Percentiles rank a stretch among this genome's conserved stretches.
Conservation (phyloP, 2,888 invertebrate species). For the Coremacera marginata region DNA sequence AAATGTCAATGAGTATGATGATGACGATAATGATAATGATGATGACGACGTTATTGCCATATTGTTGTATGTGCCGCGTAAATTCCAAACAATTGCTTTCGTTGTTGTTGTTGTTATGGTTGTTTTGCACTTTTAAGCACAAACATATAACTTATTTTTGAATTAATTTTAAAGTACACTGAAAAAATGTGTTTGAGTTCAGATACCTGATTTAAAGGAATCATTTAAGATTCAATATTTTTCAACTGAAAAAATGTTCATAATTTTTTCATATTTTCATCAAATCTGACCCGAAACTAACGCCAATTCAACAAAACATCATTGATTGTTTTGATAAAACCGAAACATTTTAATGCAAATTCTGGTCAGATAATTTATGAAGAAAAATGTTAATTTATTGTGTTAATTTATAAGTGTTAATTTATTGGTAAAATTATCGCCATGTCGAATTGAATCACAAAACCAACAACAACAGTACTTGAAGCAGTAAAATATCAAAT, state of each 20-base stretch:
- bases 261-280: too few species aligned
- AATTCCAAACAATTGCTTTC: slow-evolving; percentile 30
- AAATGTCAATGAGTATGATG: slow-evolving; percentile 46
- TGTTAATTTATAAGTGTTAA: too few species aligned
- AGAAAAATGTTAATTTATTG: not conserved
- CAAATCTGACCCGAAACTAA: too few species aligned
- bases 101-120: slow-evolving; percentile 2
- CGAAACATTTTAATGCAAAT: not conserved
- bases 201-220: too few species aligned
- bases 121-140: not conserved
- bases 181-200: too few species aligned
- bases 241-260: too few species aligned
- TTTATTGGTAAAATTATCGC: not conserved
- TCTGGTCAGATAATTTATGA: not conserved
- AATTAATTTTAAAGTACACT: too few species aligned
- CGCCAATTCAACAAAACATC: too few species aligned
- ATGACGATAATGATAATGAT: not conserved
- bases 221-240: too few species aligned
- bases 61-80: not conserved
- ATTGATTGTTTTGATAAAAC: not conserved
- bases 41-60: not conserved
- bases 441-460: too few species aligned
- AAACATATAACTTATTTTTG: too few species aligned
- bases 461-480: too few species aligned
- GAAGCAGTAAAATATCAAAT: not conserved